A percentile compares a stretch with the other conserved stretches of the same genome.
Conservation (phyloP, 2,113 vertebrate species). For the Uria aalge region DNA sequence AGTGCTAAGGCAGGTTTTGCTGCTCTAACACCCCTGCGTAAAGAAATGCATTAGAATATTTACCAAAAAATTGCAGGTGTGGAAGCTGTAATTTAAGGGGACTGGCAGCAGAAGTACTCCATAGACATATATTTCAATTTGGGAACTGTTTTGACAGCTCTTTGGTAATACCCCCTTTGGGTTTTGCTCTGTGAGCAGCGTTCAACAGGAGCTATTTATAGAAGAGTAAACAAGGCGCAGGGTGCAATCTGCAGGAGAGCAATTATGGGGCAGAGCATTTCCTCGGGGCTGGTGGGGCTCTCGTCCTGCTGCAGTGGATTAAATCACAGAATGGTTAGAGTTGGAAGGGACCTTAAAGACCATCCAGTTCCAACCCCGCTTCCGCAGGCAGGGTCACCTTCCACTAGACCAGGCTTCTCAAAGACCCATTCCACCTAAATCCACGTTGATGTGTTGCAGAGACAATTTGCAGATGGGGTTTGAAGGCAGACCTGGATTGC, state of each 20-base stretch:
- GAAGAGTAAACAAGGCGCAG: background rate
- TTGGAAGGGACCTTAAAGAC: background rate
- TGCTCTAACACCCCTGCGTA: background rate
- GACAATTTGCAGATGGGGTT: background rate
- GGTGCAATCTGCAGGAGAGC: background rate
- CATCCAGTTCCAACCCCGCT: background rate
- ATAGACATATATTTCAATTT: background rate
- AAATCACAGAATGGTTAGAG: background rate
- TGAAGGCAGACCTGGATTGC: background rate
- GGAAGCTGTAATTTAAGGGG: conserved; percentile 38
- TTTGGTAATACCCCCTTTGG: background rate
- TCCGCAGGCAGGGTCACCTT: background rate
- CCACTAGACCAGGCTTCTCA: background rate
- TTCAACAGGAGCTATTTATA: background rate
- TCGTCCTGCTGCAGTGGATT: background rate
- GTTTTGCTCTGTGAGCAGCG: background rate
- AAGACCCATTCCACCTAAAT: background rate
- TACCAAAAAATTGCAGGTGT: background rate
- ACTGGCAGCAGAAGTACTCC: background rate
- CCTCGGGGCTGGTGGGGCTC: background rate
- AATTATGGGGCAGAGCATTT: background rate
- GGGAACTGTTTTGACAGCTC: conserved; percentile 6
- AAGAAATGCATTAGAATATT: background rate
- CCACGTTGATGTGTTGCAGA: background rate
- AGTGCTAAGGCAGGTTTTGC: background rate